These are phyloP conservation scores for Leucophenga montana DNA, from an alignment of 2,888 invertebrate genomes.

Conservation along the genomic window DNA sequence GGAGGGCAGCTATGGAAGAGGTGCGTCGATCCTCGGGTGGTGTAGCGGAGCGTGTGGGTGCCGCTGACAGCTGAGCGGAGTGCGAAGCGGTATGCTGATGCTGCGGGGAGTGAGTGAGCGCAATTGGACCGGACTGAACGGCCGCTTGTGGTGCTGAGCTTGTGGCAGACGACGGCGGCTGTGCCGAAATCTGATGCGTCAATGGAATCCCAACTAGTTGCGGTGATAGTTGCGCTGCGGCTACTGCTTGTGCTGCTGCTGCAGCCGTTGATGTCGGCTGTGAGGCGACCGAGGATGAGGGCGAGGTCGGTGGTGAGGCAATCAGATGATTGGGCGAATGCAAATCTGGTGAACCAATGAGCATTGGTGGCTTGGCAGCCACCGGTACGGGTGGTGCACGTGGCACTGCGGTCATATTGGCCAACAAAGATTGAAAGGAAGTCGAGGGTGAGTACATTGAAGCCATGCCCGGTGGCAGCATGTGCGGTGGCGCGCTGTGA, in stretches of 20 bases:
- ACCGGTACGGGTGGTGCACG: conserved; percentile 72
- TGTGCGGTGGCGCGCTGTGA: conserved; percentile 78
- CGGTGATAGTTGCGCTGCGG: conserved; percentile 76
- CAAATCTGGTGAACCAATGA: conserved; percentile 67
- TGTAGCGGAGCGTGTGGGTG: conserved; percentile 61
- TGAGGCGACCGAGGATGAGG: conserved; percentile 56
- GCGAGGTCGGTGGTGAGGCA: conserved; percentile 69
- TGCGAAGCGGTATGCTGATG: conserved; percentile 73
- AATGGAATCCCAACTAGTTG: conserved; percentile 75
- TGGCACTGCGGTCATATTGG: conserved; percentile 75
- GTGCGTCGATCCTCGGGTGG: conserved; percentile 87
- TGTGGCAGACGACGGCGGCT: conserved; percentile 44
- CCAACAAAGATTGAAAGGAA: conserved; percentile 88
- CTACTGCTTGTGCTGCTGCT: conserved; percentile 34
- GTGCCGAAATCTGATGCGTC: conserved; percentile 62
- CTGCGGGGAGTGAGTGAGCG: conserved; percentile 61
- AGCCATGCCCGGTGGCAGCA: conserved; percentile 79
- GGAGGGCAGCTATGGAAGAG: conserved; percentile 89
- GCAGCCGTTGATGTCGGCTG: conserved; percentile 48
- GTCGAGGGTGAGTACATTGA: conserved; percentile 76
- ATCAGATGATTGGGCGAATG: conserved; percentile 69
- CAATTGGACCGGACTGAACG: conserved; percentile 53
- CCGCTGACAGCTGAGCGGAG: conserved; percentile 61
- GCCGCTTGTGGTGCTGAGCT: conserved; percentile 76
- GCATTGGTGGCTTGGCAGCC: conserved; percentile 57